Evolutionary conservation across 2,888 invertebrate genomes (phyloP).

Genomic region (Synergus gifuensis): DNA sequence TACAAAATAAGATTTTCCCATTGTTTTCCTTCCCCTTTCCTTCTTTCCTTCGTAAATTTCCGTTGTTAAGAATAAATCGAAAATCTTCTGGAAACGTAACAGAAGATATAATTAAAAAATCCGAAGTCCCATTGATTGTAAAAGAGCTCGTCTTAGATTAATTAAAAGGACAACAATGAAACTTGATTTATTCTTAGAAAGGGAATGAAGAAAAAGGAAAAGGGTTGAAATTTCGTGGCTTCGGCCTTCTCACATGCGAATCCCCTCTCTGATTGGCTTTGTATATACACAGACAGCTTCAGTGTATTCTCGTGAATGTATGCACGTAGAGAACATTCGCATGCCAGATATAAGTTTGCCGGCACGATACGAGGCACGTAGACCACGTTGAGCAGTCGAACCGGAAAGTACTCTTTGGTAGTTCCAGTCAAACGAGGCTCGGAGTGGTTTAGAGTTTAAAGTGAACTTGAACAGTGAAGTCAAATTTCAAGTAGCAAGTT

Average conservation of each 20-base stretch:
- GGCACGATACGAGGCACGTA: slow-evolving; percentile 65
- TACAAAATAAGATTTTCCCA: neutral
- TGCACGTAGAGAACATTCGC: slow-evolving; percentile 33
- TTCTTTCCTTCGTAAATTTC: no score
- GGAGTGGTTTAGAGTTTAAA: slow-evolving; percentile 28
- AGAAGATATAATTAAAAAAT: no score
- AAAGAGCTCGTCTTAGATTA: neutral
- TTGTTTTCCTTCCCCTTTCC: neutral
- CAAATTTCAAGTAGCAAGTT: slow-evolving; percentile 1
- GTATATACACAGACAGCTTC: neutral
- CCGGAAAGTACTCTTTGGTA: slow-evolving; percentile 55
- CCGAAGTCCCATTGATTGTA: no score
- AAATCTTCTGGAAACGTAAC: no score
- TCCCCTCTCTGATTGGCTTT: slow-evolving; percentile 18
- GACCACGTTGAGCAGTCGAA: slow-evolving; percentile 68
- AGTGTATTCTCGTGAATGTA: neutral
- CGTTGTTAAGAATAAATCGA: no score
- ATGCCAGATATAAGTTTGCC: slow-evolving; percentile 62
- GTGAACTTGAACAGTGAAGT: slow-evolving; percentile 24
- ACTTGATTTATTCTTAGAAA: neutral
- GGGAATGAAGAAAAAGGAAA: neutral
- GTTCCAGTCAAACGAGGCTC: slow-evolving; percentile 48
- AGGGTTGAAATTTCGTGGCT: neutral
- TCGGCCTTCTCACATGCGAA: neutral
- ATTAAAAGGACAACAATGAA: neutral